These are phyloP conservation scores for Cossypha dichroa DNA, from an alignment of 2,797 vertebrate genomes.

Conservation along the genomic window DNA sequence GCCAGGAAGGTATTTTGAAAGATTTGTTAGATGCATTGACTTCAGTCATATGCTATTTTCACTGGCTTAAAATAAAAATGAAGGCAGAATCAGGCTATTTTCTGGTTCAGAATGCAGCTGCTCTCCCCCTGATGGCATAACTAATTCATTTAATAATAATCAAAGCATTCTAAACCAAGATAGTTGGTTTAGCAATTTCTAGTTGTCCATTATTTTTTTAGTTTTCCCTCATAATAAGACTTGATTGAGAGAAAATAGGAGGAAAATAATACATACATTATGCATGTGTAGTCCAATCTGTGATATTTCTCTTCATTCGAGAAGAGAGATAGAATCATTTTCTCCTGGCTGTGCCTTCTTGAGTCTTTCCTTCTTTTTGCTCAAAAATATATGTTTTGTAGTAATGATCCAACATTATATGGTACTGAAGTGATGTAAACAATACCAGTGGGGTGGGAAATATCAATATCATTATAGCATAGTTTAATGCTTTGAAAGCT, in stretches of 20 bases:
- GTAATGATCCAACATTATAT: neutral
- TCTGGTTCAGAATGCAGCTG: conserved; percentile 22
- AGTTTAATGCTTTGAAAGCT: neutral
- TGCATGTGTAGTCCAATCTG: neutral
- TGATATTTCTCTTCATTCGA: neutral
- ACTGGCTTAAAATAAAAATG: conserved; percentile 17
- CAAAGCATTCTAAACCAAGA: neutral
- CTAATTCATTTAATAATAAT: conserved; percentile 31
- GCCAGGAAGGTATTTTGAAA: conserved; percentile 16
- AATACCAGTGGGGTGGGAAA: neutral
- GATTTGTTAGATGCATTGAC: conserved; percentile 25
- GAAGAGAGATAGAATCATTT: neutral
- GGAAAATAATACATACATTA: neutral
- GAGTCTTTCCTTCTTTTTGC: neutral
- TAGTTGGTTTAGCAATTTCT: neutral
- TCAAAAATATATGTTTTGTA: neutral
- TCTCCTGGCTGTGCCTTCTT: neutral
- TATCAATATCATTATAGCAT: neutral
- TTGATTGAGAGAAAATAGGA: conserved; percentile 13
- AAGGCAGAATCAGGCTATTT: conserved; percentile 21
- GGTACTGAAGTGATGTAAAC: neutral
- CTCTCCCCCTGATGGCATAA: neutral
- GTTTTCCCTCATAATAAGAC: neutral
- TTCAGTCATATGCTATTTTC: neutral
- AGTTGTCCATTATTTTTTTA: conserved; percentile 14